Base-by-base conservation (phyloP, 2,797 vertebrate species). In the Galago senegalensis region DNA sequence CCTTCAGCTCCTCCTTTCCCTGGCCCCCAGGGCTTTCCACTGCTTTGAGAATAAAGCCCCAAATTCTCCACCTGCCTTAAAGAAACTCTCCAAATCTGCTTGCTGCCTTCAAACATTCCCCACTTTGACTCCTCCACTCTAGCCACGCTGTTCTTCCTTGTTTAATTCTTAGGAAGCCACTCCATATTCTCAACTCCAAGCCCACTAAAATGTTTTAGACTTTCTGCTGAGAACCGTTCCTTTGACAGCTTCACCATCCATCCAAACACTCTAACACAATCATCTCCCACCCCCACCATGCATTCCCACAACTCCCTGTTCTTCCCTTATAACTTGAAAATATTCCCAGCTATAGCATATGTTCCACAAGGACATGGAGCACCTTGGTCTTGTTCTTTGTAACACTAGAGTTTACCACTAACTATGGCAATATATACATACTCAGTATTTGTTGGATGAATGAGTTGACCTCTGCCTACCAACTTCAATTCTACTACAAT, bases 1-100 rank as follows among this genome's bases (percentile, higher is more conserved):
- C 91, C n/a, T 81, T 46, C 84, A 70, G 43, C 17, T 53, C 20
- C 40, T 87, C 69, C 27, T 67, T 53, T 63, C 16, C 16, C 60
- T 23, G 37, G 18, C 49, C 63, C 69, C 49, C 25, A 29, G 29
- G 61, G 25, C 92, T 93, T 94, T 65, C 83, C 70, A 90, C 0
- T 90, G 65, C 73, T 95, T 76, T 94, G 34, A 49, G 27, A 53
- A 96, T 77, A 85, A 91, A 90, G 40, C 86, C 79, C 84, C 89
- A 95, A 91, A 95, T 87, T 70, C 73, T 93, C 60, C 56, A 49
- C 16, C 60, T 58, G 61, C 43, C 46, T 83, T 83, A 25, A 82
- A 76, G 81, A 73, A 37, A 72, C 23, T 90, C 79, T 85, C 67
- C 53, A 37, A 90, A 69, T 77, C 7, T 29, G 23, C 89, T 34